Conservation (phyloP, 1,140 invertebrate genomes). For the Mya arenaria region DNA sequence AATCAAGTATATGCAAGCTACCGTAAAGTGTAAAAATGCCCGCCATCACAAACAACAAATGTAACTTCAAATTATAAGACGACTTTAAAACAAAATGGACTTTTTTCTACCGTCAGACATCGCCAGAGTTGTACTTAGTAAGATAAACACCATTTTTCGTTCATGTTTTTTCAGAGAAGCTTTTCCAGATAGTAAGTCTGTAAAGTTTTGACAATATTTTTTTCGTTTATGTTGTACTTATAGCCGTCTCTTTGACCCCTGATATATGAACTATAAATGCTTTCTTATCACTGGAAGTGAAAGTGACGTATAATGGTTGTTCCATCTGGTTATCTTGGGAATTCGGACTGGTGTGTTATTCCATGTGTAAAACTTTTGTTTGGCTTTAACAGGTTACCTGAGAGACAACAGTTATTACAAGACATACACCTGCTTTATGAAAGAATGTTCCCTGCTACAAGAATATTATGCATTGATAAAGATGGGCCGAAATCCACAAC, state of each 20-base stretch:
- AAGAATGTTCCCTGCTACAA: slow-evolving; percentile 66
- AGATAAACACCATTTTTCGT: no score
- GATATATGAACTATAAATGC: no score
- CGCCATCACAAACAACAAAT: slow-evolving; percentile 52
- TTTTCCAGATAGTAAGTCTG: no score
- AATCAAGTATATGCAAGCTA: background rate
- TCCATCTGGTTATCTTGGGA: no score
- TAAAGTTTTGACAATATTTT: no score
- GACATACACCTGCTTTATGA: slow-evolving; percentile 69
- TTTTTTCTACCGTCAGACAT: slow-evolving; percentile 70
- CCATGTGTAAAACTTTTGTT: no score
- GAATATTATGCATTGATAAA: slow-evolving; percentile 65
- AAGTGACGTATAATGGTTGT: no score
- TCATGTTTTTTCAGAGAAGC: no score
- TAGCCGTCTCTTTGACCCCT: no score
- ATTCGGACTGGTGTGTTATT: no score
- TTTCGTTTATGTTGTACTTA: no score
- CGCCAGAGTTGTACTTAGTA: slow-evolving; percentile 70
- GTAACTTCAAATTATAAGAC: background rate
- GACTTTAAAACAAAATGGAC: slow-evolving; percentile 23
- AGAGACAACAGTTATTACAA: slow-evolving; percentile 60
- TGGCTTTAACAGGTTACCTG: slow-evolving; percentile 63
- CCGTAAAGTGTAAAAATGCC: slow-evolving; percentile 44
- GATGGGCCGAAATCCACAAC: slow-evolving; percentile 56
- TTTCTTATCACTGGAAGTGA: no score